Percentiles rank a stretch among this genome's conserved stretches.
phyloP scores from a whole-genome alignment of 2,888 invertebrate genomes.

The Protonemura montana region DNA sequence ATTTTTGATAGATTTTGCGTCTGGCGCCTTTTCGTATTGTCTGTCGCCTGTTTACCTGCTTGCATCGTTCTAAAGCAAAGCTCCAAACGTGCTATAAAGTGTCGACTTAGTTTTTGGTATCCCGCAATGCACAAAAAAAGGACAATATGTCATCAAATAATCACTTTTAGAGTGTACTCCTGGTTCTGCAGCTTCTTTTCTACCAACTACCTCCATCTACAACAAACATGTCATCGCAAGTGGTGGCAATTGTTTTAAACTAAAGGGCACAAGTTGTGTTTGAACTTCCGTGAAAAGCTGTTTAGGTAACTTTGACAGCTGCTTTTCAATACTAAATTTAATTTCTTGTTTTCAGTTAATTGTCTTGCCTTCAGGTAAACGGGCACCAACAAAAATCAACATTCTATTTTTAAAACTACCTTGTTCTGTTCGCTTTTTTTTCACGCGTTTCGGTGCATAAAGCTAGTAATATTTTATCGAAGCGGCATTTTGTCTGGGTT shows the following conservation, averaged over 20 bases:
- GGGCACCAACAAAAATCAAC: neutral
- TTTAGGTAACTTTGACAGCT: neutral
- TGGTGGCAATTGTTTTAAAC: neutral
- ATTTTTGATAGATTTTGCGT: neutral
- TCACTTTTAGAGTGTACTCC: neutral
- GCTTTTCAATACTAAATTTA: neutral
- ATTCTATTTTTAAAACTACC: neutral
- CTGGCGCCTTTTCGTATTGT: neutral
- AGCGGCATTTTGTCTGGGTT: neutral
- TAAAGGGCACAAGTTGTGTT: neutral
- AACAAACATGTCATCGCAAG: neutral
- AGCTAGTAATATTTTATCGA: neutral
- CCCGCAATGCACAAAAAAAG: neutral
- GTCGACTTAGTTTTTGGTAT: neutral
- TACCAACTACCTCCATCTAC: neutral
- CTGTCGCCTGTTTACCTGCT: neutral
- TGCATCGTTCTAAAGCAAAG: neutral
- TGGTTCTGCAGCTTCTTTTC: neutral
- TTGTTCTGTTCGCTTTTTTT: neutral
- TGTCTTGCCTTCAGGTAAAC: neutral
- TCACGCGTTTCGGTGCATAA: neutral
- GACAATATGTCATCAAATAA: neutral
- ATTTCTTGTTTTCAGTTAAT: neutral
- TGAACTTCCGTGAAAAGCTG: neutral
- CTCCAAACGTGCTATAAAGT: neutral